These are phyloP conservation scores for Thryonomys swinderianus DNA, from an alignment of 2,113 vertebrate genomes.

Conservation along the genomic window DNA sequence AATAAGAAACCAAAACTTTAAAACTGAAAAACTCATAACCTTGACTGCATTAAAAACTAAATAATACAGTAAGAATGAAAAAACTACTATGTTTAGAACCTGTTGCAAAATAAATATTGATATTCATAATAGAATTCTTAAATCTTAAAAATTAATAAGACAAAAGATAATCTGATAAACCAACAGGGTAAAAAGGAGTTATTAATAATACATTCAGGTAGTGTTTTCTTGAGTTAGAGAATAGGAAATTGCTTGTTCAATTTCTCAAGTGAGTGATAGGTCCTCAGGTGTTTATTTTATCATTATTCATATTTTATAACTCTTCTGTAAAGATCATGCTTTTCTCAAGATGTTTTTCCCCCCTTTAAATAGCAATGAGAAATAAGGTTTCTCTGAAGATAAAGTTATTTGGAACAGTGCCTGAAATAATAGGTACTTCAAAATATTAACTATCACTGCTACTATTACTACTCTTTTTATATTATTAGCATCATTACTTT, in stretches of 20 bases:
- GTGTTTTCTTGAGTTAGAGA: not conserved
- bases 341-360: not conserved
- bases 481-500: not conserved
- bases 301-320: not conserved
- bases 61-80: not conserved
- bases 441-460: not conserved
- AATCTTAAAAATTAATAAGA: not conserved
- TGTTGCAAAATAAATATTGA: not conserved
- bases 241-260: not conserved
- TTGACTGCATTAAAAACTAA: constrained; percentile 1
- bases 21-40: not conserved
- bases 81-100: not conserved
- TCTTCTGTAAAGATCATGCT: not conserved
- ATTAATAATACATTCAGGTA: not conserved
- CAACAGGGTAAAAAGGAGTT: not conserved
- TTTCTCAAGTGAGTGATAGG: not conserved
- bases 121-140: not conserved
- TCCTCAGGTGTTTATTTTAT: not conserved
- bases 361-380: not conserved
- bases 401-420: not conserved
- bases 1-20: not conserved
- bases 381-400: not conserved
- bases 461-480: not conserved
- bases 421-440: not conserved
- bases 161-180: not conserved